phyloP scores from a whole-genome alignment of 2,113 vertebrate genomes.

The Coryphaenoides rupestris region DNA sequence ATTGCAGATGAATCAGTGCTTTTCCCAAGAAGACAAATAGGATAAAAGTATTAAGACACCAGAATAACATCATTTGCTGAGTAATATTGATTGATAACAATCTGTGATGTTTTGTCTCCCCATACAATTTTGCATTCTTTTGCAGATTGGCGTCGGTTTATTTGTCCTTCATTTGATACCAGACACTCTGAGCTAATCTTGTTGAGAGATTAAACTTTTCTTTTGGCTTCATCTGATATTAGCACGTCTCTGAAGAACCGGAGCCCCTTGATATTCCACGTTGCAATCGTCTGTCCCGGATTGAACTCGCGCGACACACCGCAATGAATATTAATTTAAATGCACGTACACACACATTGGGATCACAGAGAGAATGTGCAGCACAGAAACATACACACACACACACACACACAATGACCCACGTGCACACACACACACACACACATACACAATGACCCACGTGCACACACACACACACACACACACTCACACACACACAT shows the following conservation, averaged over 20 bases:
- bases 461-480: neutral
- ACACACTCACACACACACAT: neutral
- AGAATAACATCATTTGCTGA: conserved; percentile 42
- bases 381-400: neutral
- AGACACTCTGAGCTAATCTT: conserved; percentile 59
- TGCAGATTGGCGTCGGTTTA: conserved; percentile 1
- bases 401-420: too few species aligned
- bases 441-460: too few species aligned
- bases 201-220: conserved; percentile 66
- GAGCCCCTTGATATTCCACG: conserved; percentile 54
- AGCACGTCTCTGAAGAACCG: conserved; percentile 66
- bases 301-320: conserved; percentile 1
- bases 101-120: conserved; percentile 40
- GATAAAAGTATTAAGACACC: too few species aligned
- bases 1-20: too few species aligned
- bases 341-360: neutral
- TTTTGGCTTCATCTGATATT: conserved; percentile 58
- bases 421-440: too few species aligned
- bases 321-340: too few species aligned
- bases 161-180: conserved; percentile 26
- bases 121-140: conserved; percentile 44
- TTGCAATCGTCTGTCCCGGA: conserved; percentile 47
- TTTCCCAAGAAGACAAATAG: too few species aligned
- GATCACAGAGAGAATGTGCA: neutral
- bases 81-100: conserved; percentile 58